A percentile compares a stretch with the other conserved stretches of the same genome.
These are phyloP conservation scores for Galleria mellonella DNA, from an alignment of 1,140 invertebrate genomes.

Conservation along the genomic window DNA sequence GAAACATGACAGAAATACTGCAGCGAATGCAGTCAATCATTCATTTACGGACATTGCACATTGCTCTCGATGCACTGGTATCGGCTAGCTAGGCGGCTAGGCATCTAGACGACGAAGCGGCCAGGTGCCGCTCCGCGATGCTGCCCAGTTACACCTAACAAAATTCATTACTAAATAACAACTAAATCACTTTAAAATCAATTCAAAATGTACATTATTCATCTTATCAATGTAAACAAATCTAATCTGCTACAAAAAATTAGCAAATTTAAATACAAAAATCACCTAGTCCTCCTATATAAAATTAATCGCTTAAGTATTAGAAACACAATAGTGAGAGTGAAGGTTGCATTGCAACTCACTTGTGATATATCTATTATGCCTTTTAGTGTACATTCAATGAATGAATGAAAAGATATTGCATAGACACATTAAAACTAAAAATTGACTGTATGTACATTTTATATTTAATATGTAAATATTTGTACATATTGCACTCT, in stretches of 20 bases:
- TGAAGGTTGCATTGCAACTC: slow-evolving; percentile 29
- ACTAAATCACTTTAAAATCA: slow-evolving; percentile 73
- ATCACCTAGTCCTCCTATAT: slow-evolving; percentile 68
- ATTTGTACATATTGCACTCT: slow-evolving; percentile 75
- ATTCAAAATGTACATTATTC: slow-evolving; percentile 72
- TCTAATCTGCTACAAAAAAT: slow-evolving; percentile 72
- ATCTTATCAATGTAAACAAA: slow-evolving; percentile 68
- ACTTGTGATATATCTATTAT: slow-evolving; percentile 67
- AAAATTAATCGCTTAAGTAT: slow-evolving; percentile 71
- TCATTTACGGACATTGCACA: slow-evolving; percentile 64
- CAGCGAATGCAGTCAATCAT: slow-evolving; percentile 11
- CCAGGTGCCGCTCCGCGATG: slow-evolving; percentile 35
- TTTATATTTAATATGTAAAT: slow-evolving; percentile 71
- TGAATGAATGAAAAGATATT: slow-evolving; percentile 61
- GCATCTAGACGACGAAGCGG: too few species aligned
- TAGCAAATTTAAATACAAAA: slow-evolving; percentile 73
- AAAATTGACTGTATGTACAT: slow-evolving; percentile 73
- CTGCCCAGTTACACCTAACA: slow-evolving; percentile 61
- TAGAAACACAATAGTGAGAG: slow-evolving; percentile 59
- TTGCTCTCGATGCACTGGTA: slow-evolving; percentile 70
- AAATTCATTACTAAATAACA: slow-evolving; percentile 73
- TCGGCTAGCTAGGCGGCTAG: slow-evolving; percentile 29
- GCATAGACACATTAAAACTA: slow-evolving; percentile 71
- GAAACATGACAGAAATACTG: not conserved
- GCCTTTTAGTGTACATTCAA: slow-evolving; percentile 64